Percentiles rank a stretch among this genome's conserved stretches.
These are phyloP conservation scores for Myotis lucifugus DNA, from an alignment of 2,113 vertebrate species.

Conservation along the genomic window DNA sequence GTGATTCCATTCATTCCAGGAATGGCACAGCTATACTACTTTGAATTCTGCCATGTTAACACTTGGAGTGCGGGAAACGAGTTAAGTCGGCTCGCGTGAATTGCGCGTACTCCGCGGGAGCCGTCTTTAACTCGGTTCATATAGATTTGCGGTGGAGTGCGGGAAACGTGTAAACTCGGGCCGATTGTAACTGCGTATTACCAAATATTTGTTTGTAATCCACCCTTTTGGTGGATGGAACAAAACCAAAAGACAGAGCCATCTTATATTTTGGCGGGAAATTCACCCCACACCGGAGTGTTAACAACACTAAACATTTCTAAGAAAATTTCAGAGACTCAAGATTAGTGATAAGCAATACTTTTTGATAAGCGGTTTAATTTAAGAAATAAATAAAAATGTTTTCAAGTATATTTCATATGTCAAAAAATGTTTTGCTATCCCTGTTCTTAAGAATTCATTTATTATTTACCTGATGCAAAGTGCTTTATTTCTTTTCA, in stretches of 20 bases:
- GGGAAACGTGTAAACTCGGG: too few relatives aligned
- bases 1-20: not conserved
- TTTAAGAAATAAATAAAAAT: not conserved
- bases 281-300: too few relatives aligned
- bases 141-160: too few relatives aligned
- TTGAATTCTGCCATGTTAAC: not conserved
- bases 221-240: too few relatives aligned
- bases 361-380: not conserved
- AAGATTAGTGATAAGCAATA: not conserved
- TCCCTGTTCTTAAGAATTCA: not conserved
- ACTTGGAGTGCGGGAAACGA: too few relatives aligned
- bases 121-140: too few relatives aligned
- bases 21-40: not conserved
- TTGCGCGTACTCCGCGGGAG: too few relatives aligned
- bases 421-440: not conserved
- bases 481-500: constrained; percentile 1
- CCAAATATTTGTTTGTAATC: too few relatives aligned
- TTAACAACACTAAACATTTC: not conserved
- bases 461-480: constrained; percentile 23
- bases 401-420: not conserved
- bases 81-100: too few relatives aligned
- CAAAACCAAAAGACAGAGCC: too few relatives aligned
- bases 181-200: too few relatives aligned
- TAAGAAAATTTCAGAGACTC: not conserved
- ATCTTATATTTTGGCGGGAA: too few relatives aligned